Evolutionary conservation across 2,797 vertebrate genomes (phyloP).

Genomic region (Brotula barbata): DNA sequence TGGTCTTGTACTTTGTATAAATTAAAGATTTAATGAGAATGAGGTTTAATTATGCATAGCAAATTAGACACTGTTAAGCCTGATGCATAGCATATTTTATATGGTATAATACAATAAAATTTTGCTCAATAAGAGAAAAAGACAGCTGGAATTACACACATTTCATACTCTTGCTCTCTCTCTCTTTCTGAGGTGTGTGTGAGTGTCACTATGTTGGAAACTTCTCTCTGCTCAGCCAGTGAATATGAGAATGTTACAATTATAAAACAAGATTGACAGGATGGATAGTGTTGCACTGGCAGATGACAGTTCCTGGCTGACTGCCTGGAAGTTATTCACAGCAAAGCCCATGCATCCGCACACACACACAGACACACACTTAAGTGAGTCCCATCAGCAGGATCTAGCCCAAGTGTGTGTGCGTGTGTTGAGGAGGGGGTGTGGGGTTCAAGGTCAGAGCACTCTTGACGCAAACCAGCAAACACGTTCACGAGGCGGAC

Average conservation of each 20-base stretch:
- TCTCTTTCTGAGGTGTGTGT: constrained; percentile 4
- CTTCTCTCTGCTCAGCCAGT: constrained; percentile 61
- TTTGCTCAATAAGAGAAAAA: no score
- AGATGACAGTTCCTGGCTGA: constrained; percentile 69
- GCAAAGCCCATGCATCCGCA: constrained; percentile 35
- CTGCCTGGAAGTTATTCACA: constrained; percentile 73
- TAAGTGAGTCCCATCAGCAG: constrained; percentile 41
- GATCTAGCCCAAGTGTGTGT: constrained; percentile 51
- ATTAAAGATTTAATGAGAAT: no score
- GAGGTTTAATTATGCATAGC: no score
- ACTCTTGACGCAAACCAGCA: constrained; percentile 55
- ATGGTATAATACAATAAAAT: no score
- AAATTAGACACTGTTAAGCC: no score
- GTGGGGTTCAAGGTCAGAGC: constrained; percentile 67
- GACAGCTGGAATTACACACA: no score
- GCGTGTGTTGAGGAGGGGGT: background rate
- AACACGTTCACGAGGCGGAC: constrained; percentile 25
- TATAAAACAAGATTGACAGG: constrained; percentile 80
- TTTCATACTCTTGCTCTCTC: background rate
- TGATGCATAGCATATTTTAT: no score
- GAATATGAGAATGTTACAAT: constrained; percentile 81
- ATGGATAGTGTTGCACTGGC: constrained; percentile 74
- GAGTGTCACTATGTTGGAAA: constrained; percentile 64
- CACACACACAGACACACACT: constrained; percentile 24
- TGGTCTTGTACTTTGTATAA: no score